Conservation (phyloP, 2,888 invertebrate genomes). For the Drosophila paracracens region DNA sequence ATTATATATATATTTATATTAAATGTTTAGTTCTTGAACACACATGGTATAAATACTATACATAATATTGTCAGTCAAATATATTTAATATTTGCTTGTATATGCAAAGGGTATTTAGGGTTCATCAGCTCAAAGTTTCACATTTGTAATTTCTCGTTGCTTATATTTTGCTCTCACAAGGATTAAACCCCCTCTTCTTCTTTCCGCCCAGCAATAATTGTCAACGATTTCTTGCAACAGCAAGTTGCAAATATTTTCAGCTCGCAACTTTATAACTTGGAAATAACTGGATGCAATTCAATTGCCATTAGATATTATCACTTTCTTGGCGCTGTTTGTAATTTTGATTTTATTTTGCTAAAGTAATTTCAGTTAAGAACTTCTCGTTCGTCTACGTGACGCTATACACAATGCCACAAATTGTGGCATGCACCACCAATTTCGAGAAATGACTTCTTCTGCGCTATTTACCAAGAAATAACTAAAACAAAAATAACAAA, state of each 20-base stretch:
- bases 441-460: conserved; percentile 32
- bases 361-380: conserved; percentile 61
- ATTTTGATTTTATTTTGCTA: conserved; percentile 29
- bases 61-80: not conserved
- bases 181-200: not conserved
- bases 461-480: conserved; percentile 51
- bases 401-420: conserved; percentile 35
- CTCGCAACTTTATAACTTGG: conserved; percentile 18
- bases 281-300: conserved; percentile 18
- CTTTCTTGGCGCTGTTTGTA: conserved; percentile 17
- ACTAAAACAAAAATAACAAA: not conserved
- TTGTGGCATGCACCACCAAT: conserved; percentile 6
- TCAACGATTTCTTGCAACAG: conserved; percentile 38
- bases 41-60: not conserved
- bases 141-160: not conserved
- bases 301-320: conserved; percentile 40
- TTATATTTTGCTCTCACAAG: not conserved
- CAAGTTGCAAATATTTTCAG: conserved; percentile 4
- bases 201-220: conserved; percentile 40
- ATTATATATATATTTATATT: not conserved
- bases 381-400: conserved; percentile 39
- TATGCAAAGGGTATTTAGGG: not conserved
- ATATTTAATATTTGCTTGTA: not conserved
- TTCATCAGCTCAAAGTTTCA: not conserved
- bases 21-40: not conserved